Evolutionary conservation across 2,888 invertebrate genomes (phyloP).

Genomic region (Uropetala carovei): DNA sequence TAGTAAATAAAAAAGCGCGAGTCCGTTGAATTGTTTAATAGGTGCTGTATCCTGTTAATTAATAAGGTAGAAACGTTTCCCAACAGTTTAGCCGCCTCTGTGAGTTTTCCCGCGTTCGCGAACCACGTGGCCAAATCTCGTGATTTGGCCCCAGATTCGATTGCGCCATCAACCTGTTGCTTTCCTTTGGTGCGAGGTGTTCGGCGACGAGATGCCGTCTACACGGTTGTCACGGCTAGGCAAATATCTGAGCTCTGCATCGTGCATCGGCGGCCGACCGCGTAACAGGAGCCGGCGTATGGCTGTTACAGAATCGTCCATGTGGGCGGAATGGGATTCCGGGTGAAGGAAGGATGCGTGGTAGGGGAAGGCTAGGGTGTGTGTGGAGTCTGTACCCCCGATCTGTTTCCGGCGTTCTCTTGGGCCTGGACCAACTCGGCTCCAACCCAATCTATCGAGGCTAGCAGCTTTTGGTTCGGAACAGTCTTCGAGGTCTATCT

Average conservation of each 20-base stretch:
- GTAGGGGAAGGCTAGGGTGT: neutral
- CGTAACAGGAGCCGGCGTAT: slow-evolving; percentile 38
- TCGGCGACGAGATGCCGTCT: neutral
- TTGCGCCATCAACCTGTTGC: slow-evolving; percentile 40
- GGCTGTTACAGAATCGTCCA: slow-evolving; percentile 18
- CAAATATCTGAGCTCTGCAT: neutral
- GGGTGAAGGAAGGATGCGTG: neutral
- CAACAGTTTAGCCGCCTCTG: neutral
- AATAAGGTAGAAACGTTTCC: too few relatives aligned
- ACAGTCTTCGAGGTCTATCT: slow-evolving; percentile 4
- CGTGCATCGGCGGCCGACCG: neutral
- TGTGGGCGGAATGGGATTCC: slow-evolving; percentile 46
- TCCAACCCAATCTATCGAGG: slow-evolving; percentile 51
- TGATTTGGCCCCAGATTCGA: neutral
- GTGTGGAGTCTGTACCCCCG: neutral
- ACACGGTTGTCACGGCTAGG: slow-evolving; percentile 10
- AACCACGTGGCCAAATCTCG: slow-evolving; percentile 30
- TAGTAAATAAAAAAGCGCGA: too few relatives aligned
- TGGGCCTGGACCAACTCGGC: slow-evolving; percentile 60
- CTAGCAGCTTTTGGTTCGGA: slow-evolving; percentile 14
- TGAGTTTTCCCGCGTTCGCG: neutral
- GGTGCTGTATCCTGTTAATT: too few relatives aligned
- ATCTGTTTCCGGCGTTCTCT: slow-evolving; percentile 44
- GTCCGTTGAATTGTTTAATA: too few relatives aligned
- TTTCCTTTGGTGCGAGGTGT: neutral